Base-by-base conservation (phyloP, 2,888 invertebrate species). In the Synanthedon andrenaeformis region DNA sequence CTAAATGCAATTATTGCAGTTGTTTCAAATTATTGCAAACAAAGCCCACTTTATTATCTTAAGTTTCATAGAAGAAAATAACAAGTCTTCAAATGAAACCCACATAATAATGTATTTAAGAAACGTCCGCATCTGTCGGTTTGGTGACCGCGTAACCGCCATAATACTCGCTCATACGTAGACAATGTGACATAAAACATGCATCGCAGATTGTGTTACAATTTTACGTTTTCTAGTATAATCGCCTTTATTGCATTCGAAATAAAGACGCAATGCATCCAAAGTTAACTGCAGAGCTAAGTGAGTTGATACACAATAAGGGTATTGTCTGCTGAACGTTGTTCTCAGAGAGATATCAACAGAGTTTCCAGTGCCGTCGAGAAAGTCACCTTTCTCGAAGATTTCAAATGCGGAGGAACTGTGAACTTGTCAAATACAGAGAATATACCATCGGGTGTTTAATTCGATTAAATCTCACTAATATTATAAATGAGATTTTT, bases 331-430 rank as follows among this genome's bases (percentile, higher is more conserved):
- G 45, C 6, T 11, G 45, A 35, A 35, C 35, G 35, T 35, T 35
- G 52, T 60, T 60, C 59, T 54, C 60, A 60, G 54, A 54, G 51
- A 49, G 54, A 56, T 57, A 58, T 58, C 58, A 42, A 54, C 45
- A 14, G 13, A 42, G 45, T 45, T 58, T 55, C 54, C 55, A 45
- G 45, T 13, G 45, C n/a, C 14, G 45, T 13, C 55, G 58, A 54
- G 58, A 58, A 56, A 58, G 58, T 53, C 19, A 14, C 45, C 45
- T n/a, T 12, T 45, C 13, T 45, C 35, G 35, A 45, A 45, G 45
- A 45, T 45, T 45, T 45, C 45, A 45, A 45, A 45, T 45, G 45
- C 8, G 35, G 35, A 35, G 35, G 35, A 10, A 35, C 35, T 35
- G 10, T 35, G 35, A 35, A 35, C 35, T 35, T 35, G 8, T 35